phyloP scores from a whole-genome alignment of 2,888 invertebrate species.

The Lobophora halterata region DNA sequence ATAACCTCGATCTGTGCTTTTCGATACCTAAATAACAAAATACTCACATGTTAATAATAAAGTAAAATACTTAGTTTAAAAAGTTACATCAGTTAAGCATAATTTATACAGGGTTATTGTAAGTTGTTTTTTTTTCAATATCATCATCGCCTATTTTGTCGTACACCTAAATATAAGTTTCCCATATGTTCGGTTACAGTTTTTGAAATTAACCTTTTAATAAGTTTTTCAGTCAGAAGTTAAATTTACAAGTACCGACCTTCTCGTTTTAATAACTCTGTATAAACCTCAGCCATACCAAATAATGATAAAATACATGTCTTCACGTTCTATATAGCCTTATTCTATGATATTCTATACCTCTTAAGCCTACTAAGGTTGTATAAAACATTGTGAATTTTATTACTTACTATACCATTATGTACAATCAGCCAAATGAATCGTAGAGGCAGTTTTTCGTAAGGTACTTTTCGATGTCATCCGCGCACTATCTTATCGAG shows the following conservation, averaged over 20 bases:
- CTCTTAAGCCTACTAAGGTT: conserved; percentile 30
- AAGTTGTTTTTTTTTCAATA: conserved; percentile 45
- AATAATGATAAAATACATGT: conserved; percentile 44
- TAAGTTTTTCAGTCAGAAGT: conserved; percentile 5
- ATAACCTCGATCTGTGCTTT: conserved; percentile 73
- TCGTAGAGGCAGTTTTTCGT: conserved; percentile 23
- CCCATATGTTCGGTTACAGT: conserved; percentile 20
- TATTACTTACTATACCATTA: conserved; percentile 23
- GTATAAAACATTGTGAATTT: conserved; percentile 28
- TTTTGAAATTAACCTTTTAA: conserved; percentile 22
- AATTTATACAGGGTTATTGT: conserved; percentile 80
- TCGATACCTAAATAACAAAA: conserved; percentile 66
- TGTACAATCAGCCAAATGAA: conserved; percentile 24
- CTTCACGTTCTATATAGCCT: conserved; percentile 26
- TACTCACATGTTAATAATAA: conserved; percentile 69
- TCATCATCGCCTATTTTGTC: conserved; percentile 25
- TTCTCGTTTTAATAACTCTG: conserved; percentile 66
- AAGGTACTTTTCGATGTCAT: conserved; percentile 17
- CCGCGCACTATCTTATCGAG: conserved; percentile 24
- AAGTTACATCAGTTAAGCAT: conserved; percentile 72
- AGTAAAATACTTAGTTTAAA: conserved; percentile 68
- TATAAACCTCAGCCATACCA: conserved; percentile 77
- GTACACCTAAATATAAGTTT: conserved; percentile 31
- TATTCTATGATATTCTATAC: conserved; percentile 21
- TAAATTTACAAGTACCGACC: conserved; percentile 28